These are phyloP conservation scores for Gambusia holbrooki DNA, from an alignment of 2,113 vertebrate species.

Conservation along the genomic window DNA sequence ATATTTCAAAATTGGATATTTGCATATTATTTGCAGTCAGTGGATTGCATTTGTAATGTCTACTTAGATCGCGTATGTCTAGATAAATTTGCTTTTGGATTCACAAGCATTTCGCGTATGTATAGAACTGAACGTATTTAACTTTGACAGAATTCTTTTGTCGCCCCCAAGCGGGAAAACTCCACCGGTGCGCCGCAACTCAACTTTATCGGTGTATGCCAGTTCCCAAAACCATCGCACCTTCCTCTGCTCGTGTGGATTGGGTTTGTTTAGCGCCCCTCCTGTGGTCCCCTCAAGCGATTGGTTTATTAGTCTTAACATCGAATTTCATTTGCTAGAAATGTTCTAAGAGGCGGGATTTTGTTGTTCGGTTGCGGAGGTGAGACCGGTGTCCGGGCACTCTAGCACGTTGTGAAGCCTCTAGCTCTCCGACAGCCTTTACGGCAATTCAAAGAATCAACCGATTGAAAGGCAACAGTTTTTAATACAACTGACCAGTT, in stretches of 20 bases:
- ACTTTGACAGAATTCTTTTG: constrained; percentile 2
- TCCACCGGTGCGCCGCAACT: not conserved
- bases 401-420: constrained; percentile 74
- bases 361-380: constrained; percentile 23
- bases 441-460: constrained; percentile 59
- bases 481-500: constrained; percentile 53
- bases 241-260: not conserved
- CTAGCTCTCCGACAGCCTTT: constrained; percentile 23
- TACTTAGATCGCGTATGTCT: too few species aligned
- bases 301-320: not conserved
- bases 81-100: too few species aligned
- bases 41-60: too few species aligned
- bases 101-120: too few species aligned
- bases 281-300: not conserved
- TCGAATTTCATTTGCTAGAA: constrained; percentile 40
- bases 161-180: constrained; percentile 42
- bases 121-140: too few species aligned
- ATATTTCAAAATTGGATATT: too few species aligned
- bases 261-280: not conserved
- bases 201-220: constrained; percentile 13
- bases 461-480: constrained; percentile 24
- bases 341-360: not conserved
- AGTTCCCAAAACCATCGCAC: constrained; percentile 7
- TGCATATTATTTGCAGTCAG: too few species aligned
- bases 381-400: constrained; percentile 67